Evolutionary conservation across 2,113 vertebrate genomes (phyloP).

Genomic region (Cathartes aura): DNA sequence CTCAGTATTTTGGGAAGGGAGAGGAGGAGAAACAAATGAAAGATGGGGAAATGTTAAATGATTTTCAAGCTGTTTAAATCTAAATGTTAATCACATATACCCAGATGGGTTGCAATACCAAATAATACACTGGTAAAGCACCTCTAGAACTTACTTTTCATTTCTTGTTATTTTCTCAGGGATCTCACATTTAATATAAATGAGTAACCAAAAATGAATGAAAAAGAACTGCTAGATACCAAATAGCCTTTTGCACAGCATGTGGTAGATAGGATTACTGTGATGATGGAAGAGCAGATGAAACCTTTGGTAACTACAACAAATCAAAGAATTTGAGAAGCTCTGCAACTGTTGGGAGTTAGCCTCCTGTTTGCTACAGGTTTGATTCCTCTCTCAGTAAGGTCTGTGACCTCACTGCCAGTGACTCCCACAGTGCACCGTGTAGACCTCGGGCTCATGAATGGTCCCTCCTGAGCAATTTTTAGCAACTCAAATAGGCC

Average conservation of each 20-base stretch:
- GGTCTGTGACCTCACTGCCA: rapidly evolving
- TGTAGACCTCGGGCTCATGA: neutral
- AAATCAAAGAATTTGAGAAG: neutral
- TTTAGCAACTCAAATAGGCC: neutral
- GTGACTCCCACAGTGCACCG: neutral
- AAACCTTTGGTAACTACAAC: neutral
- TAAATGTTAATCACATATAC: neutral
- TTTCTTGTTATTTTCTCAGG: neutral
- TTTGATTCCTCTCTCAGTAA: neutral
- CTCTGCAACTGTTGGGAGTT: neutral
- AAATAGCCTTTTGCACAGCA: neutral
- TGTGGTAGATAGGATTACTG: neutral
- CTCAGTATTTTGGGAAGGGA: neutral
- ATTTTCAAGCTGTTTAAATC: neutral
- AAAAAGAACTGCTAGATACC: neutral
- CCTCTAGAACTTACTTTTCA: neutral
- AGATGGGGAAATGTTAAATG: neutral
- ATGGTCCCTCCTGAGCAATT: neutral
- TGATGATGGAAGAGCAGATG: neutral
- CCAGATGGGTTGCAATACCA: neutral
- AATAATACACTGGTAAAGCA: neutral
- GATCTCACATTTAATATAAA: neutral
- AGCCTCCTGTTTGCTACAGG: rapidly evolving
- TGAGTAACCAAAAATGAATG: neutral
- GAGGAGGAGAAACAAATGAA: neutral